phyloP scores from a whole-genome alignment of 2,797 vertebrate species.

The Xyrichtys novacula region DNA sequence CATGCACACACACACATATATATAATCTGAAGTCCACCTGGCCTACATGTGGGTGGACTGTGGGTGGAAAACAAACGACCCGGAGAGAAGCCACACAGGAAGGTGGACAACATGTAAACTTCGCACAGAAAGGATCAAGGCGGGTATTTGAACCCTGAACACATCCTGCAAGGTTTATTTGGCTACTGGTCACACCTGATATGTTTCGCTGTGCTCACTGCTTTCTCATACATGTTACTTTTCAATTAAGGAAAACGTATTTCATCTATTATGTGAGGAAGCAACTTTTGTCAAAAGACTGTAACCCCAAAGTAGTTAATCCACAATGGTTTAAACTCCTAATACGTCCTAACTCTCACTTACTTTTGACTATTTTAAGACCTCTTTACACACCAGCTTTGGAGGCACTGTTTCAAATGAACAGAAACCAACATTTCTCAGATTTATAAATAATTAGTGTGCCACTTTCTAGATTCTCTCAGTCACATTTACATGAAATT shows the following conservation, averaged over 20 bases:
- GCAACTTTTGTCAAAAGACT: too few species aligned
- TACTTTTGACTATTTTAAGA: constrained; percentile 8
- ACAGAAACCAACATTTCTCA: constrained; percentile 6
- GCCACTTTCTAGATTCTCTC: not conserved
- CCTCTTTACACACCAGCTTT: not conserved
- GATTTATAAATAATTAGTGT: not conserved
- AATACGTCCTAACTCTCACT: constrained; percentile 8
- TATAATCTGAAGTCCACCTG: constrained; percentile 69
- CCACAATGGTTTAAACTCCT: not conserved
- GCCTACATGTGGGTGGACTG: constrained; percentile 66
- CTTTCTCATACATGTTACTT: constrained; percentile 7
- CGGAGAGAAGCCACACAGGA: constrained; percentile 58
- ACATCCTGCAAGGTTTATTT: constrained; percentile 56
- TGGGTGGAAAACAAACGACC: constrained; percentile 67
- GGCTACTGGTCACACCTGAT: constrained; percentile 55
- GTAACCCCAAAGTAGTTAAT: too few species aligned
- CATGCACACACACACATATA: constrained; percentile 31
- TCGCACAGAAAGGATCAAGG: constrained; percentile 69
- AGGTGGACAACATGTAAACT: constrained; percentile 66
- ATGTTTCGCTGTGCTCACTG: constrained; percentile 30
- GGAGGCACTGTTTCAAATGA: not conserved
- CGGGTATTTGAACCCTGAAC: constrained; percentile 54
- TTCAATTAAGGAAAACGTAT: too few species aligned
- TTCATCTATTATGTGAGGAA: too few species aligned
- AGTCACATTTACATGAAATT: not conserved